phyloP scores from a whole-genome alignment of 2,888 invertebrate genomes.

The Cephonodes hylas region DNA sequence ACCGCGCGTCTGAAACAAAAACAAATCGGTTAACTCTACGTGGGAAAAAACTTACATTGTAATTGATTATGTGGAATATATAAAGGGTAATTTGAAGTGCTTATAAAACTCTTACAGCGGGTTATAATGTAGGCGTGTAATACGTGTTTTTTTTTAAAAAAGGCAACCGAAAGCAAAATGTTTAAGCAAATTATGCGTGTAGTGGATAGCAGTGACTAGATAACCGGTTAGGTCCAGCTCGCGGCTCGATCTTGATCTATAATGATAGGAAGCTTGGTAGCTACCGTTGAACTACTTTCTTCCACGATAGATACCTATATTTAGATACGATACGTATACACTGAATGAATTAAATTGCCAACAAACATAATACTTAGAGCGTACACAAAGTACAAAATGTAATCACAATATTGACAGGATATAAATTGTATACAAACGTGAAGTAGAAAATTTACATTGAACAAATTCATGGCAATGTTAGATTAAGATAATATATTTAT shows the following conservation, averaged over 20 bases:
- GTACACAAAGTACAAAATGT: not conserved
- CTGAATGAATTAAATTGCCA: not conserved
- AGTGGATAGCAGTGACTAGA: conserved; percentile 22
- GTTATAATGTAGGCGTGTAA: not conserved
- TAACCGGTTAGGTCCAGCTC: conserved; percentile 41
- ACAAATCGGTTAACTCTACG: conserved; percentile 15
- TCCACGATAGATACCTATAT: conserved; percentile 19
- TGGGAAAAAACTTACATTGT: no score
- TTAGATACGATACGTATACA: not conserved
- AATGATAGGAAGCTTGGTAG: conserved; percentile 46
- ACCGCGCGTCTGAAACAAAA: conserved; percentile 55
- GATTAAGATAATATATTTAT: not conserved
- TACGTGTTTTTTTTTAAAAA: not conserved
- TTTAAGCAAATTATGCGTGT: conserved; percentile 32
- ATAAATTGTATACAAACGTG: not conserved
- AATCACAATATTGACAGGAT: not conserved
- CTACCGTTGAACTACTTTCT: conserved; percentile 59
- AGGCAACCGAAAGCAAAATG: conserved; percentile 21
- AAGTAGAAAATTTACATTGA: not conserved
- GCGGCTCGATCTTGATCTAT: conserved; percentile 47
- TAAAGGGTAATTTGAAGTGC: not conserved
- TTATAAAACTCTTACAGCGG: not conserved
- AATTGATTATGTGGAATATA: not conserved
- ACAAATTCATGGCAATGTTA: not conserved
- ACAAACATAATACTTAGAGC: no score